Percentiles rank a stretch among this genome's conserved stretches.
Evolutionary conservation across 2,888 invertebrate genomes (phyloP).

Genomic region (Tuberolachnus salignus): DNA sequence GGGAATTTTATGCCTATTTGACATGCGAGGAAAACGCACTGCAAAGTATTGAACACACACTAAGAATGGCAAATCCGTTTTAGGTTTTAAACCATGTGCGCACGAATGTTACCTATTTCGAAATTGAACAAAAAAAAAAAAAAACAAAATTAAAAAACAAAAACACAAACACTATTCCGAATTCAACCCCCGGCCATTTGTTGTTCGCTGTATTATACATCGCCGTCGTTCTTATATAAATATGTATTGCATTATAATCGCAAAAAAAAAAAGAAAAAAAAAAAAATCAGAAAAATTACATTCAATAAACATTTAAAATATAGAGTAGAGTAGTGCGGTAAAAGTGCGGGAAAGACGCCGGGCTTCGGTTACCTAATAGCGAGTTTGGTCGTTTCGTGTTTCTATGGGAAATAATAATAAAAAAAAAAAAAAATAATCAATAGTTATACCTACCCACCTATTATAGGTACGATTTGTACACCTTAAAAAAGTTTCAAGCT

Average conservation of each 20-base stretch:
- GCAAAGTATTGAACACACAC: conserved; percentile 32
- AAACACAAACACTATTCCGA: conserved; percentile 23
- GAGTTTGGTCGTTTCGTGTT: conserved; percentile 42
- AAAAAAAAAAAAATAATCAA: conserved; percentile 29
- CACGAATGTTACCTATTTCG: conserved; percentile 12
- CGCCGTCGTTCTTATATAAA: not conserved
- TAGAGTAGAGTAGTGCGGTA: not conserved
- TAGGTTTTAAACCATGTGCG: conserved; percentile 12
- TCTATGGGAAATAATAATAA: conserved; percentile 20
- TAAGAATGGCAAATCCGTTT: conserved; percentile 42
- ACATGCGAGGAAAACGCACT: conserved; percentile 43
- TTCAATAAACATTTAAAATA: not conserved
- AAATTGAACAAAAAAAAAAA: conserved; percentile 3
- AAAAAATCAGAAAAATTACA: no score
- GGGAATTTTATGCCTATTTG: conserved; percentile 45
- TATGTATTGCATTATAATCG: no score
- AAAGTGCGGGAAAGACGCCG: not conserved
- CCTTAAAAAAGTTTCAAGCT: not conserved
- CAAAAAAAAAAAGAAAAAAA: no score
- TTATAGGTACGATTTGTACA: conserved; percentile 17
- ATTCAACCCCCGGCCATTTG: not conserved
- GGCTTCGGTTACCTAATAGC: conserved; percentile 39
- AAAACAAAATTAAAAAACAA: not conserved
- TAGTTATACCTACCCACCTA: not conserved
- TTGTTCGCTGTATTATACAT: no score